Conservation (phyloP, 1,140 invertebrate species). For the Chironomus striatipennis region DNA sequence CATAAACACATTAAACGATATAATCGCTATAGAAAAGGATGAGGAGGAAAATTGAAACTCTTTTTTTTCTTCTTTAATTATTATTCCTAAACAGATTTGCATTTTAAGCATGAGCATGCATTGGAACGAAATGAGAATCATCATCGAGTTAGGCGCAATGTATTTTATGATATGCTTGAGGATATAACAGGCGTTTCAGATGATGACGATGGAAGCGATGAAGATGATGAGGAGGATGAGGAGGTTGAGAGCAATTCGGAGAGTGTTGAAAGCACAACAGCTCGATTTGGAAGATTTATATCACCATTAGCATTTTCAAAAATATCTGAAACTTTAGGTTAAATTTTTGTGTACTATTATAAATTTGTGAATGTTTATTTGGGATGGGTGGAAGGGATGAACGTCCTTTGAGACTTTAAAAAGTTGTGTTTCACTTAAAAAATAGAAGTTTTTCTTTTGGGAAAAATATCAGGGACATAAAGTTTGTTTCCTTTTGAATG, state of each 20-base stretch:
- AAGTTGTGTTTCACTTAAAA: no score
- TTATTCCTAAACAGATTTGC: conserved; percentile 23
- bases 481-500: no score
- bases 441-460: no score
- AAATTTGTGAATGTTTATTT: no score
- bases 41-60: no score
- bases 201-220: not conserved
- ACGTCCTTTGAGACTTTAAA: no score
- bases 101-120: conserved; percentile 6
- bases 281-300: conserved; percentile 39
- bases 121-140: not conserved
- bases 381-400: no score
- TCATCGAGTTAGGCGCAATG: not conserved
- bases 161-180: conserved; percentile 16
- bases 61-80: conserved; percentile 18
- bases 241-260: not conserved
- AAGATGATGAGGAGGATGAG: not conserved
- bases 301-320: conserved; percentile 50
- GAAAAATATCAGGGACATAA: no score
- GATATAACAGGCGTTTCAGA: conserved; percentile 11
- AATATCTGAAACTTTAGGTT: conserved; percentile 58
- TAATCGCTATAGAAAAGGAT: no score
- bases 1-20: no score
- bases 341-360: not conserved
- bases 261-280: conserved; percentile 19